Evolutionary conservation across 2,888 invertebrate species (phyloP), one percentile per base, ranked within the genome.

Genomic region (Dendrolimus houi): DNA sequence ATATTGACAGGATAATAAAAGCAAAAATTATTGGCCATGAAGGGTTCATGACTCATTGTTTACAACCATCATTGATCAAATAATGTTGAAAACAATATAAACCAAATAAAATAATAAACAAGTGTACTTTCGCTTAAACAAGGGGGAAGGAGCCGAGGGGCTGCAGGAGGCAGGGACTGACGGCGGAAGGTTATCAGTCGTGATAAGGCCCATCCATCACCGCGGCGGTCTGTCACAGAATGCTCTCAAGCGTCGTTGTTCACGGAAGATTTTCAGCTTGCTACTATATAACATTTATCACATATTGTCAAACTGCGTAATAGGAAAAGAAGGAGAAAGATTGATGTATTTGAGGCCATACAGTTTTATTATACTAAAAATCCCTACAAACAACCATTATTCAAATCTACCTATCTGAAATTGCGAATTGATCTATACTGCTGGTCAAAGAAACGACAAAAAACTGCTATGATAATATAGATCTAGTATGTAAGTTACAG

Each of bases 191-290:
- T 88, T 89, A 89, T 88, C 88, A 83, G 67, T 70, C 59, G 65
- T 77, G 89, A 88, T 89, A 88, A 88, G 81, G 74, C 79, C 69
- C 82, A 89, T 89, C 89, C 84, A 88, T 89, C 87, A 88, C 73
- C 68, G 71, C 67, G 60, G 58, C 62, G 70, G 62, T 73, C 76
- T 77, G 77, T 79, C 79, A 68, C 64, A 68, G 68, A 70, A 73
- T 71, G 69, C 69, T 71, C 74, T 68, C 68, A 64, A 66, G 69
- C 63, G 70, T 63, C 67, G 65, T 56, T 60, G 63, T 64, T 71
- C 66, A 69, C 75, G 84, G 82, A 85, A 85, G 77, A 84, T 85
- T 86, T 83, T 74, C 68, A 73, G 70, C 64, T 64, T 62, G 9
- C 47, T 47, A 47, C 10, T 17, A 17, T 17, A 17, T 17, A 17